Evolutionary conservation across 2,888 invertebrate species (phyloP).

Genomic region (Calameuta idolon): DNA sequence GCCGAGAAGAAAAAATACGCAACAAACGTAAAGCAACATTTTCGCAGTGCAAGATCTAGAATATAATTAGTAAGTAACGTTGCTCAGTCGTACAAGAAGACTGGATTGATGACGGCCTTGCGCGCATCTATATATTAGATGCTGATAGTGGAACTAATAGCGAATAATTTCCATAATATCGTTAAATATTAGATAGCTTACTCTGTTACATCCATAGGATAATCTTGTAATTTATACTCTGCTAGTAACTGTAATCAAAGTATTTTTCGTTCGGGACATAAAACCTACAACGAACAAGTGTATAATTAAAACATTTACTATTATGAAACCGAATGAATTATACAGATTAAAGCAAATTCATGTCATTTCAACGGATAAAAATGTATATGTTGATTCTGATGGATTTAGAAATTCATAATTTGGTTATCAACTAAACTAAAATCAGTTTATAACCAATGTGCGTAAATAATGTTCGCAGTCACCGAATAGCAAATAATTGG

Average conservation of each 20-base stretch:
- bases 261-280: background rate
- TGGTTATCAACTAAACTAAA: no score
- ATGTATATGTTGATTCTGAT: background rate
- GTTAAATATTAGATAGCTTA: background rate
- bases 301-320: background rate
- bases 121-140: conserved; percentile 3
- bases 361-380: background rate
- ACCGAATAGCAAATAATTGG: no score
- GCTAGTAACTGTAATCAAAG: background rate
- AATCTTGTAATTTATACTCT: background rate
- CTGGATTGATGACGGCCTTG: background rate
- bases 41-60: background rate
- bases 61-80: background rate
- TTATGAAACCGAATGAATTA: background rate
- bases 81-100: background rate
- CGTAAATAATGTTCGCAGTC: no score
- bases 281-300: no score
- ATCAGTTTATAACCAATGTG: no score
- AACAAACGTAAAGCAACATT: background rate
- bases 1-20: background rate
- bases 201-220: background rate
- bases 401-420: no score
- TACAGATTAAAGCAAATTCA: background rate
- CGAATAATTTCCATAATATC: background rate
- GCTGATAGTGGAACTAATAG: conserved; percentile 1